Evolutionary conservation across 2,113 vertebrate species (phyloP).

Genomic region (Thalassarche chlororhynchos): DNA sequence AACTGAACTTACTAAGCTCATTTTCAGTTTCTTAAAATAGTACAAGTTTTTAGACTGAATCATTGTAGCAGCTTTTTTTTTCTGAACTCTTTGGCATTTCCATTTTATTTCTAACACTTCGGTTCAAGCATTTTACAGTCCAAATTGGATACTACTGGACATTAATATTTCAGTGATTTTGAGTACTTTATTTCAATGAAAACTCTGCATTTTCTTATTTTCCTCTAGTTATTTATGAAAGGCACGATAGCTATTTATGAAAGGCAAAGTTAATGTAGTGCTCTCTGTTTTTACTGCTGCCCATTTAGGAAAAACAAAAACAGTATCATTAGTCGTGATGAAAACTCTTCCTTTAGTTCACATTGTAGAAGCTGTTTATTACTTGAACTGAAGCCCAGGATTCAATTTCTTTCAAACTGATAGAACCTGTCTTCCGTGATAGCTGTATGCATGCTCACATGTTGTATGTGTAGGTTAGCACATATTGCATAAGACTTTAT

Average conservation of each 20-base stretch:
- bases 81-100: background rate
- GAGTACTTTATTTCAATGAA: background rate
- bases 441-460: background rate
- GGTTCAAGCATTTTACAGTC: background rate
- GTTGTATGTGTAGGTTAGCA: background rate
- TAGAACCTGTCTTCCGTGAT: background rate
- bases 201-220: background rate
- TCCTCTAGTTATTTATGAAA: background rate
- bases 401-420: background rate
- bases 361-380: background rate
- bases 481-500: background rate
- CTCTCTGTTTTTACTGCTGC: background rate
- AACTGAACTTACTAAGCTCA: background rate
- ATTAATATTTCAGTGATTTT: background rate
- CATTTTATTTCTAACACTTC: background rate
- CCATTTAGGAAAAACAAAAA: background rate
- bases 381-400: background rate
- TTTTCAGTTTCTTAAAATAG: background rate
- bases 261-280: background rate
- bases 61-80: background rate
- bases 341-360: background rate
- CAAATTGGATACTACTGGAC: background rate
- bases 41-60: background rate
- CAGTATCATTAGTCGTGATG: background rate
- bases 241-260: background rate